These are phyloP conservation scores for Artemia sinica DNA, from an alignment of 2,888 invertebrate genomes.

Conservation along the genomic window DNA sequence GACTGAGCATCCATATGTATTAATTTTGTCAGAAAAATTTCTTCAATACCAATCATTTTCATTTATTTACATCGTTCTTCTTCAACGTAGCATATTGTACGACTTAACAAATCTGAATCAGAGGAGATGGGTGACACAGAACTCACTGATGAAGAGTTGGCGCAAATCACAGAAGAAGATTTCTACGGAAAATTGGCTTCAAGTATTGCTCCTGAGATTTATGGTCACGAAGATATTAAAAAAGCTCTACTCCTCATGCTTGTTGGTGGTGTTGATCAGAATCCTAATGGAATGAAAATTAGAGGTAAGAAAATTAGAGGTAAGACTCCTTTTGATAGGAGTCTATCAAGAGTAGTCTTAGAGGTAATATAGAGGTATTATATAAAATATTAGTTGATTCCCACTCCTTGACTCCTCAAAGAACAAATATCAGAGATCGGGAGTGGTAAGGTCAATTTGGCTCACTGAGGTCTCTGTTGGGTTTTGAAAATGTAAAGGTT, in stretches of 20 bases:
- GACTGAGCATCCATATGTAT: not conserved
- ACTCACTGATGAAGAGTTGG: slow-evolving; percentile 64
- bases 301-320: slow-evolving; percentile 38
- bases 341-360: no score
- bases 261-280: slow-evolving; percentile 74
- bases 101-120: slow-evolving; percentile 72
- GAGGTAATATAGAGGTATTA: no score
- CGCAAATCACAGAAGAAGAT: slow-evolving; percentile 61
- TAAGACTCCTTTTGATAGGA: not conserved
- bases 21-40: no score
- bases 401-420: no score
- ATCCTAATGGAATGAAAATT: slow-evolving; percentile 92
- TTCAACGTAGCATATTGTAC: slow-evolving; percentile 45
- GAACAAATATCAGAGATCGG: no score
- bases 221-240: slow-evolving; percentile 93
- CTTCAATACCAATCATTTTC: slow-evolving; percentile 15
- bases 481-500: no score
- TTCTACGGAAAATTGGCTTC: slow-evolving; percentile 79
- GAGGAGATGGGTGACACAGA: slow-evolving; percentile 47
- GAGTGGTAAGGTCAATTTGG: no score
- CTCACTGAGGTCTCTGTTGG: no score
- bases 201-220: slow-evolving; percentile 95
- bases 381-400: slow-evolving; percentile 6
- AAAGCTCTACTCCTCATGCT: slow-evolving; percentile 81
- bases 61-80: not conserved